Base-by-base conservation (phyloP, 2,888 invertebrate genomes). In the Apamea monoglypha region DNA sequence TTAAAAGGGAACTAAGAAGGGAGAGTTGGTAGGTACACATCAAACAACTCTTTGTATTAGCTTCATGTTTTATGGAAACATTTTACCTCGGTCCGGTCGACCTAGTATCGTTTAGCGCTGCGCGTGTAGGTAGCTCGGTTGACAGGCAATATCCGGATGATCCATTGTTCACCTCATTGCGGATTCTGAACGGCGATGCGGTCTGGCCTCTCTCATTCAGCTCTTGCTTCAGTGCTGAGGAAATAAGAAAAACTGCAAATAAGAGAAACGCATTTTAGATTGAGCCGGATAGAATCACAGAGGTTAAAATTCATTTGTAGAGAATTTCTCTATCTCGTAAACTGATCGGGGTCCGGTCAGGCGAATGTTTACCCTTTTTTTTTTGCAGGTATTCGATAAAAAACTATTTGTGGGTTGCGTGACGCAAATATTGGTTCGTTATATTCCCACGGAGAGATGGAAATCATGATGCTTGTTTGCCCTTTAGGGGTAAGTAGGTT, bases 81-180 rank as follows among this genome's bases (percentile, higher is more conserved):
- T 88, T 90, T 87, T 87, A 83, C 87, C 82, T 88, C 85, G 83
- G 88, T 87, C 87, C 86, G 76, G 85, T 87, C 88, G 91, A 91
- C 91, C 92, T 90, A 91, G 91, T 91, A 90, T 89, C 90, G 92
- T 87, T 88, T 89, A 91, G 91, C 87, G 84, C 85, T 85, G 89
- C 87, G 88, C 87, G 91, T 91, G 92, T 93, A 92, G 92, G 92
- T 92, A 92, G 91, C 92, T 91, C 92, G 88, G 94, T 94, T 95
- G 96, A 96, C 96, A 96, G 94, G 95, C 96, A 96, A 96, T 96
- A 96, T 96, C 96, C 96, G 96, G 94, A 94, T 95, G 95, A 96
- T 95, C 95, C 95, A 96, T 96, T 96, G 96, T 96, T 94, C 95
- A 92, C 92, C 95, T 96, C 96, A 96, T 96, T 96, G 95, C 91